These are phyloP conservation scores for Drosophila tristis DNA, from an alignment of 1,140 invertebrate species.

Conservation along the genomic window DNA sequence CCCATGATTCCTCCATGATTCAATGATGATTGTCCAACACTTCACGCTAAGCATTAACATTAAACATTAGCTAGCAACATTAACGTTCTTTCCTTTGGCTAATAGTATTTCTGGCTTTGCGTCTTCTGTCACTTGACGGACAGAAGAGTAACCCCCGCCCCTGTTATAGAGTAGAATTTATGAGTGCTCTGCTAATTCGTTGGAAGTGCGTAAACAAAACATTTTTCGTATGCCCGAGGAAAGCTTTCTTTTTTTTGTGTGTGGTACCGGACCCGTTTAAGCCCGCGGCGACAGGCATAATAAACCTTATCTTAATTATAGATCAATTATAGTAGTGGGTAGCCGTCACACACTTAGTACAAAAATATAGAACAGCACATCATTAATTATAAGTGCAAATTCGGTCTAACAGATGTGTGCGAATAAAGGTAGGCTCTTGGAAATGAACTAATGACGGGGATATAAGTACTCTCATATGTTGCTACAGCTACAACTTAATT, in stretches of 20 bases:
- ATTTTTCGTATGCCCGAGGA: conserved; percentile 20
- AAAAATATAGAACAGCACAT: conserved; percentile 30
- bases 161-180: conserved; percentile 32
- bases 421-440: conserved; percentile 13
- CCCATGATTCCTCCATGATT: conserved; percentile 10
- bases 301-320: conserved; percentile 80
- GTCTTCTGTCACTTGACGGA: conserved; percentile 10
- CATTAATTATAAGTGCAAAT: conserved; percentile 51
- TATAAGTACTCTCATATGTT: no score
- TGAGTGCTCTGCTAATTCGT: conserved; percentile 38
- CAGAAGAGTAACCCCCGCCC: background rate
- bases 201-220: conserved; percentile 66
- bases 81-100: conserved; percentile 10
- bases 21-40: conserved; percentile 40
- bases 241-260: conserved; percentile 44
- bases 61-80: conserved; percentile 6
- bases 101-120: conserved; percentile 11
- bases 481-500: conserved; percentile 14
- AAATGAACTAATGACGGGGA: conserved; percentile 30
- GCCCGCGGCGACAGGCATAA: conserved; percentile 48
- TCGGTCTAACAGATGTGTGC: conserved; percentile 14
- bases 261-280: conserved; percentile 26
- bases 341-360: conserved; percentile 28
- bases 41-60: conserved; percentile 47
- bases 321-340: conserved; percentile 69